Evolutionary conservation across 2,888 invertebrate genomes (phyloP).

Genomic region (Drosophila seclusa): DNA sequence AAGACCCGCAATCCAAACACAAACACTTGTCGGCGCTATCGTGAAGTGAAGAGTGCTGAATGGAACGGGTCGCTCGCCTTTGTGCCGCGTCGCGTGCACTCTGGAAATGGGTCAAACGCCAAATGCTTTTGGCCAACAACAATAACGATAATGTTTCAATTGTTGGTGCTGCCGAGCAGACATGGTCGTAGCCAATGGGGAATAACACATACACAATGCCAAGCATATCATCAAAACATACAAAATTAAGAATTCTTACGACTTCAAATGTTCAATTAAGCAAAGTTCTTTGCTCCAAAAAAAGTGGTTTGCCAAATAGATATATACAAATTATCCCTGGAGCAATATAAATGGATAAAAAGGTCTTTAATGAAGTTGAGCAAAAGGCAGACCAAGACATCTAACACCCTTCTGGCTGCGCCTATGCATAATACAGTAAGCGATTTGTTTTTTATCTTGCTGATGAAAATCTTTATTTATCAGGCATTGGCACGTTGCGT

Average conservation of each 20-base stretch:
- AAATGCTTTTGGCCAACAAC: slow-evolving; percentile 45
- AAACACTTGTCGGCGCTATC: slow-evolving; percentile 73
- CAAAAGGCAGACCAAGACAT: background rate
- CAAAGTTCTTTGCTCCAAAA: background rate
- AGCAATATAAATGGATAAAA: background rate
- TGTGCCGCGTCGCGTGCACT: slow-evolving; percentile 76
- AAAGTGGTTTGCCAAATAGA: background rate
- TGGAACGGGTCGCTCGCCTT: slow-evolving; percentile 49
- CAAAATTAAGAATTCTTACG: background rate
- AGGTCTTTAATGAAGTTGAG: background rate
- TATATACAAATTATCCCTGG: background rate
- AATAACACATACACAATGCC: background rate
- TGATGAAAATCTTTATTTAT: slow-evolving; percentile 68
- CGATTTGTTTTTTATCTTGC: slow-evolving; percentile 22
- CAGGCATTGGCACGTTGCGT: slow-evolving; percentile 72
- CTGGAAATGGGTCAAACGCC: slow-evolving; percentile 72
- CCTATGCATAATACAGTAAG: slow-evolving; percentile 5
- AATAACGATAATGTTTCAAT: slow-evolving; percentile 64
- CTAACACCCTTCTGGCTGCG: background rate
- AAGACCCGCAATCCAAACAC: slow-evolving; percentile 59
- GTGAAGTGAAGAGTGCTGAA: slow-evolving; percentile 56
- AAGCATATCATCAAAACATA: background rate
- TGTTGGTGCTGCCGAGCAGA: slow-evolving; percentile 31
- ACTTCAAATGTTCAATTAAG: background rate
- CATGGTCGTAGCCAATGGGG: background rate